Base-by-base conservation (phyloP, 2,797 vertebrate genomes). In the Chrysocyon brachyurus region DNA sequence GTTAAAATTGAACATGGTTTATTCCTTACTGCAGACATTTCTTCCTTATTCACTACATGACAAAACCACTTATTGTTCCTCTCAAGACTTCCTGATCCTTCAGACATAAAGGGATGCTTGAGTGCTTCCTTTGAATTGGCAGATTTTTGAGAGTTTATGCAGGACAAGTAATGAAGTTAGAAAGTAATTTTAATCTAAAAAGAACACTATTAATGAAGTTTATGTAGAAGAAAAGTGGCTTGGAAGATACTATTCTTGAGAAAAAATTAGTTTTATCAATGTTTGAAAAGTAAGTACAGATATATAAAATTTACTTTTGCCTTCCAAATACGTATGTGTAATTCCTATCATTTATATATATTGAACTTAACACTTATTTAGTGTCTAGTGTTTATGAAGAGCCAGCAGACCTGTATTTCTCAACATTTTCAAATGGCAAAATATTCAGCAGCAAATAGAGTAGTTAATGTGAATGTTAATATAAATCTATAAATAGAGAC, bases 181-280 rank as follows among this genome's bases (percentile, higher is more conserved):
- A 97, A 98, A 97, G 93, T 92, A 97, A 97, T 98, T 98, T 98
- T 96, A 97, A 97, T 97, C 61, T 96, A 94, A 97, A 97, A 97
- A 70, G 97, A 97, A 96, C 63, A 96, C 91, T 93, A 94, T 97
- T 97, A 96, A 94, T 92, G 85, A 96, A 97, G 81, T 94, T 97
- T 96, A 68, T 94, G 75, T 95, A 86, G 78, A 93, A 94, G 70
- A 6, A 91, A 97, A 96, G 70, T 92, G 73, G 61, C 46, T 75
- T 54, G 22, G 68, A 96, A 97, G 87, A 94, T 88, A 97, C 24
- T 81, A 72, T 97, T 96, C 91, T 97, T 91, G 83, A 79, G 61
- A 79, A 97, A 96, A 94, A 97, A 90, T 46, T 92, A 54, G 87
- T 86, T 95, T 91, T 83, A 81, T 96, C 46, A 6, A 5, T 92